These are phyloP conservation scores for Siderastrea siderea DNA, from an alignment of 92 coral and sea anemone species.

Conservation along the genomic window DNA sequence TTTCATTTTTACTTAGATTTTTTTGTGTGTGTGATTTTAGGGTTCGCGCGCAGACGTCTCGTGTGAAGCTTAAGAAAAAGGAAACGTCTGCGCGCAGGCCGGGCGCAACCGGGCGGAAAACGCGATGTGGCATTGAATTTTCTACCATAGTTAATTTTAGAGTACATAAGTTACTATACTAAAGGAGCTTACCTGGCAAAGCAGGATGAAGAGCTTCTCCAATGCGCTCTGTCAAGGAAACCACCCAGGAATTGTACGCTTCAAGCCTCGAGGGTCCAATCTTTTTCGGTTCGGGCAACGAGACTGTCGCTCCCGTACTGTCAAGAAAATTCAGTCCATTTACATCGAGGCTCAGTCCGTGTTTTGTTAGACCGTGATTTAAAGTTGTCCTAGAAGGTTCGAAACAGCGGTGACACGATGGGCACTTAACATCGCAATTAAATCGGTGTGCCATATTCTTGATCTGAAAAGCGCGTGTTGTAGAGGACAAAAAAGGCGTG, in stretches of 20 bases:
- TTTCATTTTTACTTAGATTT: too few species aligned
- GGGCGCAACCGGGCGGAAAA: too few species aligned
- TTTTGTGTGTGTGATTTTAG: too few species aligned
- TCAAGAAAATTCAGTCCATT: not conserved
- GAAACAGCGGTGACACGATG: constrained; percentile 1
- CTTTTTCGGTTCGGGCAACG: not conserved
- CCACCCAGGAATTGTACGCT: not conserved
- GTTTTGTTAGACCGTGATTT: not conserved
- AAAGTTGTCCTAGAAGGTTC: constrained; percentile 1
- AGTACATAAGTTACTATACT: too few species aligned
- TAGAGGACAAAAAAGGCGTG: too few species aligned
- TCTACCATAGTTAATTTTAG: not conserved
- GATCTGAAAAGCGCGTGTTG: not conserved
- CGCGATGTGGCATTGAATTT: too few species aligned
- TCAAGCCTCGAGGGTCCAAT: not conserved
- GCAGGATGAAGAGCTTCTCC: not conserved
- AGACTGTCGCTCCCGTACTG: not conserved
- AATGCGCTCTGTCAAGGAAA: not conserved
- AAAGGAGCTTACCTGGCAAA: not conserved
- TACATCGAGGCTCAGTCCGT: not conserved
- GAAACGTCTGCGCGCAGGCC: not conserved
- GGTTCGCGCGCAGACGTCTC: too few species aligned
- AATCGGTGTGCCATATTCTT: too few species aligned
- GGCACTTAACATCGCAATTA: not conserved
- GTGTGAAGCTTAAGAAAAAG: not conserved